Conservation (phyloP, 2,888 invertebrate genomes). For the Megaustenia siamemsis region DNA sequence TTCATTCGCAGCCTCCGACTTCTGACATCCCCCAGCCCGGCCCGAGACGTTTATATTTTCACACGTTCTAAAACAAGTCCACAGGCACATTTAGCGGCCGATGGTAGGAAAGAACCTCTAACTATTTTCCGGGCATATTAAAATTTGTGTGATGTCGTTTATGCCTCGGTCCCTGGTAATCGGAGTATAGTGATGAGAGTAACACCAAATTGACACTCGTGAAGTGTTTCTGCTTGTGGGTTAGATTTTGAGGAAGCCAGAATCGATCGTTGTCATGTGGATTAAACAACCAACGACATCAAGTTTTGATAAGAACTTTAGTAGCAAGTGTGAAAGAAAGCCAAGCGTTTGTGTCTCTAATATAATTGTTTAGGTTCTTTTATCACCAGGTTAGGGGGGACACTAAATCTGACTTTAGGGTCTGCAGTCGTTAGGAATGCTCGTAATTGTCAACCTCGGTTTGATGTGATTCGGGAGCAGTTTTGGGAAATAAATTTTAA, state of each 20-base stretch:
- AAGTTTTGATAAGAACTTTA: background rate
- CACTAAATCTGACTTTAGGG: background rate
- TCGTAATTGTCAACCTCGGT: background rate
- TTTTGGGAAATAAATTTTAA: no score
- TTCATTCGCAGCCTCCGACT: background rate
- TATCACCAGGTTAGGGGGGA: no score
- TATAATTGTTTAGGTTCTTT: background rate
- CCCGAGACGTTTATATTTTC: background rate
- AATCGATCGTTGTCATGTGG: background rate
- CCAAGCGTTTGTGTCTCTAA: background rate
- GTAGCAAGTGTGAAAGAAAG: background rate
- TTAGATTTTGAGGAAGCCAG: background rate
- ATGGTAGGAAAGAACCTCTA: background rate
- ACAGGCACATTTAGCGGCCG: background rate
- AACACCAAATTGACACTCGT: slow-evolving; percentile 1
- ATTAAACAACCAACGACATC: background rate
- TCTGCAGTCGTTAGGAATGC: background rate
- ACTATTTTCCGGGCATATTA: background rate
- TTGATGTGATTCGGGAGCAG: background rate
- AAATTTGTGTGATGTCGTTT: background rate
- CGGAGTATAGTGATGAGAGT: background rate
- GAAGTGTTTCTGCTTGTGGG: background rate
- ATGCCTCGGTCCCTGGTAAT: background rate
- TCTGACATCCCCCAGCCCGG: background rate
- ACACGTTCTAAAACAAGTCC: background rate